Base-by-base conservation (phyloP, 2,113 vertebrate species). In the Phaetusa simplex region DNA sequence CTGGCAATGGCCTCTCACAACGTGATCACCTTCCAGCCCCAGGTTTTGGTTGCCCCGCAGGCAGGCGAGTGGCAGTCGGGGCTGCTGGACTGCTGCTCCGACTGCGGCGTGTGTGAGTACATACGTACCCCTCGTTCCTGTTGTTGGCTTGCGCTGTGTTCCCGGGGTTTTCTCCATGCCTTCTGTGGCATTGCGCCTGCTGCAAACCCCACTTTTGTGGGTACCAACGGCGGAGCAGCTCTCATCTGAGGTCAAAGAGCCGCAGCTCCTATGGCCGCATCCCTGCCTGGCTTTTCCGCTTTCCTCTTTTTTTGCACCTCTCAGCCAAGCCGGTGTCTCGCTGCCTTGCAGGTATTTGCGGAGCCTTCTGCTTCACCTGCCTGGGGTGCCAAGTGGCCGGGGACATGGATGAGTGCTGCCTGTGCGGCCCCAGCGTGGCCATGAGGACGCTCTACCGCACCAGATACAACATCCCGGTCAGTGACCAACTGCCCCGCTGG, bases 381-480 rank as follows among this genome's bases (percentile, higher is more conserved):
- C 91, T 99, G 9, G 81, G 49, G 2, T 98, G 98, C 81, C 92
- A 98, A 58, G 97, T 99, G 38, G 99, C 99, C 5, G 14, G 43
- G 1, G 97, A 98, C 86, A 99, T 99, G 99, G 17, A 95, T 0
- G 98, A 99, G 97, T 99, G 98, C 96, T 99, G 98, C 88, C 27
- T 98, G 42, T 99, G 98, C 1, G 99, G 99, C 0, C 0, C 70
- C 22, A 87, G 15, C 0, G 91, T 98, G 78, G n/a, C 99, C 18
- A 98, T 99, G 87, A 98, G 99, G 91, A 98, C 98, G 2, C 97
- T 99, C 38, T 99, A 99, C 98, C 96, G 98, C 94, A 99, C 98
- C 95, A 98, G 27, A 96, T 99, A 99, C 50, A 98, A 98, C 93
- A 99, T 99, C 89, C 93, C 82, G 2, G 99, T 99, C 53, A 95